Percentiles rank a stretch among this genome's conserved stretches.
These are phyloP conservation scores for Pyrgilauda ruficollis DNA, from an alignment of 2,113 vertebrate species.

Conservation along the genomic window DNA sequence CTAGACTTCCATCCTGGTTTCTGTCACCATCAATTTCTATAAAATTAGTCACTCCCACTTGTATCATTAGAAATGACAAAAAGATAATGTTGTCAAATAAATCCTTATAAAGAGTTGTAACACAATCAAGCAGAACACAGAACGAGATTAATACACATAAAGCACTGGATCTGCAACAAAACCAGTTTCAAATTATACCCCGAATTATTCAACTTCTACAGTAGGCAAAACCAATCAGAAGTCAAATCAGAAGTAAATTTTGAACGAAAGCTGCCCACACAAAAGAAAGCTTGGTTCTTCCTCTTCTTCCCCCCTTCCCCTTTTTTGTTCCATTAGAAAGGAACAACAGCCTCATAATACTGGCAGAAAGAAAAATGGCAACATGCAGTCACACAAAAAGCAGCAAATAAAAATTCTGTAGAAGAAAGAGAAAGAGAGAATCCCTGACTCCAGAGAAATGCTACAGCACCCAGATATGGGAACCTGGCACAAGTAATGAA, in stretches of 20 bases:
- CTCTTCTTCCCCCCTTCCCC: not conserved
- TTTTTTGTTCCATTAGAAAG: not conserved
- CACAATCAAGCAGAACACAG: not conserved
- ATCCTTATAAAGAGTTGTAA: not conserved
- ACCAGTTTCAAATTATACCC: not conserved
- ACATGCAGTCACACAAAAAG: not conserved
- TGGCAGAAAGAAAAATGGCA: not conserved
- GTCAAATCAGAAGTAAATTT: not conserved
- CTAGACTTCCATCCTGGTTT: not conserved
- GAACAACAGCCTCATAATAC: not conserved
- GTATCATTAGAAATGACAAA: not conserved
- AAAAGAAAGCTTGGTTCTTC: not conserved
- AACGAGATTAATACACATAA: not conserved
- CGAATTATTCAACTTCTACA: not conserved
- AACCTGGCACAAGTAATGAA: not conserved
- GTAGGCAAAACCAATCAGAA: not conserved
- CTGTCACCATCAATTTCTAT: not conserved
- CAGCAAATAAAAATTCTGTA: not conserved
- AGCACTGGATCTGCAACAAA: not conserved
- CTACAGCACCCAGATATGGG: fast-evolving
- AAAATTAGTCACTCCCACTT: not conserved
- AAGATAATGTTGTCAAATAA: constrained; percentile 24
- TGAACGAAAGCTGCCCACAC: not conserved
- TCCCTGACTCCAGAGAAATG: not conserved
- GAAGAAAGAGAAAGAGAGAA: not conserved